A percentile compares a stretch with the other conserved stretches of the same genome.
Evolutionary conservation across 2,888 invertebrate genomes (phyloP).

Genomic region (Platynereis dumerilii): DNA sequence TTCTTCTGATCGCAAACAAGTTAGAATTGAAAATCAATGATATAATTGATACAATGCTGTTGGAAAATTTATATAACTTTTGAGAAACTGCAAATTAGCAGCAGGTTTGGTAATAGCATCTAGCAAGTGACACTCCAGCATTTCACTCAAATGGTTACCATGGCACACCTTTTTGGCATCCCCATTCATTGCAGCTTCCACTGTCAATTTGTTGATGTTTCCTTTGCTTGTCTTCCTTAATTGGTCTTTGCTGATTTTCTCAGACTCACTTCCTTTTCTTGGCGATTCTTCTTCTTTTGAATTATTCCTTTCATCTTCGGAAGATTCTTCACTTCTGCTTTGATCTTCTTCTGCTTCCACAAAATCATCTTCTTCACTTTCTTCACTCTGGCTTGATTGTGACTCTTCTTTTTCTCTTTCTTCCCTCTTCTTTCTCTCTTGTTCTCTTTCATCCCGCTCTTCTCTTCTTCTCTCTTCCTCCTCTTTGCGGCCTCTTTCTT

Average conservation of each 20-base stretch:
- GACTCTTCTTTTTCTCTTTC: neutral
- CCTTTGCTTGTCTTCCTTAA: conserved; percentile 11
- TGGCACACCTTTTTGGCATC: conserved; percentile 16
- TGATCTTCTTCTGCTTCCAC: conserved; percentile 18
- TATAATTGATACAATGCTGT: too few species aligned
- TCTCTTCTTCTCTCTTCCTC: neutral
- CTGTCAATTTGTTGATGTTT: neutral
- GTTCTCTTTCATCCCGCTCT: neutral
- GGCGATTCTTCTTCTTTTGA: conserved; percentile 12
- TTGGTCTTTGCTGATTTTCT: neutral
- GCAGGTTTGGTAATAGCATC: too few species aligned
- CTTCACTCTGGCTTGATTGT: neutral
- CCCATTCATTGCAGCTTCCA: conserved; percentile 1
- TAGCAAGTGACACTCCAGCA: too few species aligned
- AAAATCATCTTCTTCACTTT: neutral
- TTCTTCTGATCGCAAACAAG: too few species aligned
- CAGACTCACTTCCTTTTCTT: neutral
- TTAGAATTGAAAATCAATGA: too few species aligned
- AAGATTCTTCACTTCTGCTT: conserved; percentile 1
- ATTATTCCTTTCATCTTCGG: conserved; percentile 8
- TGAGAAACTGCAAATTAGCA: too few species aligned
- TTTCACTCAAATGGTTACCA: too few species aligned
- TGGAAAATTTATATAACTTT: too few species aligned
- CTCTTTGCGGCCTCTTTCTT: neutral
- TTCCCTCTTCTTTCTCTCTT: neutral